Conservation (phyloP, 1,140 invertebrate species). For the Lasaia peninsularis region DNA sequence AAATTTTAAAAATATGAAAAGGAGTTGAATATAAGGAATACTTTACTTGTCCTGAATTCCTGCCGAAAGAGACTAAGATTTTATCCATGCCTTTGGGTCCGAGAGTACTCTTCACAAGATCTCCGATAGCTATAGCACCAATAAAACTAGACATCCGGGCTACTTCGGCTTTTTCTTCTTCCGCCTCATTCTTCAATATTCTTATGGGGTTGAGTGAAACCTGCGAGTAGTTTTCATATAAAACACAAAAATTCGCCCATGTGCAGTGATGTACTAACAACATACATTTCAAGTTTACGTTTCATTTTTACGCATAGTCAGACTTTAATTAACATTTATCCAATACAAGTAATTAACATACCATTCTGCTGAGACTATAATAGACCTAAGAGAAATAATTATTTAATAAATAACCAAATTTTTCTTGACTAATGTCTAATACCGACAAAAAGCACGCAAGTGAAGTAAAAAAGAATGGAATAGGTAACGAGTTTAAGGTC, state of each 20-base stretch:
- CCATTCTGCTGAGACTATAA: too few relatives aligned
- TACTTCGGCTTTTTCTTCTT: slow-evolving; percentile 98
- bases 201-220: slow-evolving; percentile 95
- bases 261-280: slow-evolving; percentile 30
- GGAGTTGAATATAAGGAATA: neutral
- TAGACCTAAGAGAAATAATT: too few relatives aligned
- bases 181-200: slow-evolving; percentile 95
- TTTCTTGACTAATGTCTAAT: too few relatives aligned
- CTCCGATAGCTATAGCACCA: slow-evolving; percentile 98
- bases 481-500: too few relatives aligned
- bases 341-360: too few relatives aligned
- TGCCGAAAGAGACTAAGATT: slow-evolving; percentile 92
- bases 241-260: slow-evolving; percentile 41
- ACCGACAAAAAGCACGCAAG: too few relatives aligned
- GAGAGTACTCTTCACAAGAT: slow-evolving; percentile 97
- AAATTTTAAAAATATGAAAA: too few relatives aligned
- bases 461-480: too few relatives aligned
- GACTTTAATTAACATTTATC: too few relatives aligned
- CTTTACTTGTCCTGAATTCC: slow-evolving; percentile 83
- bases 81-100: slow-evolving; percentile 99
- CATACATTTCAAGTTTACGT: too few relatives aligned
- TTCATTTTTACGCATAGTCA: too few relatives aligned
- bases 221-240: slow-evolving; percentile 64
- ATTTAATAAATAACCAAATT: too few relatives aligned
- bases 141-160: slow-evolving; percentile 97